Base-by-base conservation (phyloP, 2,797 vertebrate genomes). In the Setipinna tenuifilis region DNA sequence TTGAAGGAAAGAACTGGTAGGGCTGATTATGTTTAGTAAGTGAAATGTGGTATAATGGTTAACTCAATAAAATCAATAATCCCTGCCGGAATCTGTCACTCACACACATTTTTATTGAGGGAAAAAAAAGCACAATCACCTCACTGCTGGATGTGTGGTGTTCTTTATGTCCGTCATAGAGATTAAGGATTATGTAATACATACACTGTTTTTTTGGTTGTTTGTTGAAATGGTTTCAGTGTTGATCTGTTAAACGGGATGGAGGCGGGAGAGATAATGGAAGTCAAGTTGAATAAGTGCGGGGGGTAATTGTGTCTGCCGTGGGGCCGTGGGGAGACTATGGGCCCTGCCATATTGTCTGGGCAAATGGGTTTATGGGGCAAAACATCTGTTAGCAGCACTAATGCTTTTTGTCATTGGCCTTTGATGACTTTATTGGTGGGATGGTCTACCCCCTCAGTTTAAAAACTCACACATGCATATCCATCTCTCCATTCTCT, bases 171-270 rank as follows among this genome's bases (percentile, higher is more conserved):
- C n/a, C 0, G 10, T 46, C 16, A 10, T n/a, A 19, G 82, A 88
- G 88, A 89, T 87, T 80, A 75, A 31, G 48, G 35, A 88, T 88
- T 85, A 88, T 89, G 88, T 88, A 88, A 54, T 54, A 54, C 46
- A 87, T 82, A 85, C 84, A 58, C 89, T 80, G 35, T 21, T 78
- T 65, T 7, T 41, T 78, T 44, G 7, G 35, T 82, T 85, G 88
- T 88, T 91, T 86, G 57, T 86, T 83, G 85, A 88, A 62, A 21
- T 61, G 9, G 58, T 62, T 84, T 35, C 57, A 61, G 2, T 81
- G 12, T 78, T 21, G 19, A 65, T 25, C 28, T 3, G 44, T 9
- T 54, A 12, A 50, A 17, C 44, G 12, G 68, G 21, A 21, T 25
- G 46, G 17, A 23, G 48, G 31, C 35, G 54, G 16, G 71, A 6